A percentile compares a stretch with the other conserved stretches of the same genome.
Evolutionary conservation across 2,797 vertebrate genomes (phyloP).

Genomic region (Phrynocephalus guinanensis): DNA sequence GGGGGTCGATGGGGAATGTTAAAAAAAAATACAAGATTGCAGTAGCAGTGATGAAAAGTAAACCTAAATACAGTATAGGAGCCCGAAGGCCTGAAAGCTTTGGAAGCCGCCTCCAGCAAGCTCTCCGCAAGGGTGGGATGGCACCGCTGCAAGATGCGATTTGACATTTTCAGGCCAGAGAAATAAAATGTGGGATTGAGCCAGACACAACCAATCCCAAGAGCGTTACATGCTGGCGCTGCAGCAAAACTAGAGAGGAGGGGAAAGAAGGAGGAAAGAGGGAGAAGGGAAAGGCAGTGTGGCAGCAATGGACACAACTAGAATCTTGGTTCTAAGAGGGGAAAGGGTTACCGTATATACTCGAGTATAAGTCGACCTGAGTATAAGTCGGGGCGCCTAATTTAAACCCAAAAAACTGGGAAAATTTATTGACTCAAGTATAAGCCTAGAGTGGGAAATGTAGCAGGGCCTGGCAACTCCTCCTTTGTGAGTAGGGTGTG

Average conservation of each 20-base stretch:
- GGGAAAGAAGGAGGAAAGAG: no score
- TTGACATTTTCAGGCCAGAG: slow-evolving; percentile 64
- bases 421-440: no score
- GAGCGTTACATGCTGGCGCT: slow-evolving; percentile 7
- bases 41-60: neutral
- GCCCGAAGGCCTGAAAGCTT: slow-evolving; percentile 17
- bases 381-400: no score
- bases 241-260: neutral
- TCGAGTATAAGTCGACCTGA: no score
- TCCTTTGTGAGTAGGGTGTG: no score
- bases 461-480: no score
- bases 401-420: no score
- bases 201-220: slow-evolving; percentile 31
- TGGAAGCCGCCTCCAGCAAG: slow-evolving; percentile 34
- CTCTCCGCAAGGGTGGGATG: slow-evolving; percentile 23
- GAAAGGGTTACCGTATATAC: neutral
- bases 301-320: neutral
- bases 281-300: neutral
- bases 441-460: no score
- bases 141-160: slow-evolving; percentile 23
- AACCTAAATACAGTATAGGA: neutral
- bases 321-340: neutral
- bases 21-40: neutral
- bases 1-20: no score
- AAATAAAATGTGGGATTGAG: slow-evolving; percentile 51